A percentile compares a stretch with the other conserved stretches of the same genome.
Evolutionary conservation across 1,140 invertebrate genomes (phyloP).

Genomic region (Aporrectodea caliginosa): DNA sequence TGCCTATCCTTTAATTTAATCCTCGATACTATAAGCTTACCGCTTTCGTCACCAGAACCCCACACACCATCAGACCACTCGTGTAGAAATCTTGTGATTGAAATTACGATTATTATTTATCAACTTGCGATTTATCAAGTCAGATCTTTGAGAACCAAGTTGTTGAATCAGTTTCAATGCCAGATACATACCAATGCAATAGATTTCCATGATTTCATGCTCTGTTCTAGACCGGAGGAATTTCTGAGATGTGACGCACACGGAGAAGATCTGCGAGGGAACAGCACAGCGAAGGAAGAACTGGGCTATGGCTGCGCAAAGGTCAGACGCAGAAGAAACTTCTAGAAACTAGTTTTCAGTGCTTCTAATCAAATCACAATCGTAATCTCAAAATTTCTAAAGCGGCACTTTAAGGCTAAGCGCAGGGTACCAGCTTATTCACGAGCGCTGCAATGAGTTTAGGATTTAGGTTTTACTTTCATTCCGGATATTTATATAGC

Average conservation of each 20-base stretch:
- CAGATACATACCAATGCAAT: not conserved
- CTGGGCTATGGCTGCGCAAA: conserved; percentile 79
- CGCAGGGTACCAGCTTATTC: too few species aligned
- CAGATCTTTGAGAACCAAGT: not conserved
- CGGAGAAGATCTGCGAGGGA: conserved; percentile 79
- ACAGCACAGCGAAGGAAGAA: conserved; percentile 75
- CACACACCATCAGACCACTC: not conserved
- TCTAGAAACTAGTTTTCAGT: too few species aligned
- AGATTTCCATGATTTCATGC: not conserved
- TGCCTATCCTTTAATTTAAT: too few species aligned
- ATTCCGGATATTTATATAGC: too few species aligned
- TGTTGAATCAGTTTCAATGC: conserved; percentile 8
- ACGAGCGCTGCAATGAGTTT: too few species aligned
- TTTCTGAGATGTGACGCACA: conserved; percentile 87
- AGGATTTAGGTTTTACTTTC: too few species aligned
- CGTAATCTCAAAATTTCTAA: too few species aligned
- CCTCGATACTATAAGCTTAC: too few species aligned
- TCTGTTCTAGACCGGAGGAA: conserved; percentile 70
- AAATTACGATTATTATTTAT: conserved; percentile 1
- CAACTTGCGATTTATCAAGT: not conserved
- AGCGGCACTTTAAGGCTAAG: too few species aligned
- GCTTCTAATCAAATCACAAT: too few species aligned
- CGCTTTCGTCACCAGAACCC: too few species aligned
- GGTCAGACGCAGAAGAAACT: too few species aligned
- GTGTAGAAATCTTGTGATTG: not conserved